phyloP scores from a whole-genome alignment of 2,797 vertebrate species.

The Phalanger gymnotis region DNA sequence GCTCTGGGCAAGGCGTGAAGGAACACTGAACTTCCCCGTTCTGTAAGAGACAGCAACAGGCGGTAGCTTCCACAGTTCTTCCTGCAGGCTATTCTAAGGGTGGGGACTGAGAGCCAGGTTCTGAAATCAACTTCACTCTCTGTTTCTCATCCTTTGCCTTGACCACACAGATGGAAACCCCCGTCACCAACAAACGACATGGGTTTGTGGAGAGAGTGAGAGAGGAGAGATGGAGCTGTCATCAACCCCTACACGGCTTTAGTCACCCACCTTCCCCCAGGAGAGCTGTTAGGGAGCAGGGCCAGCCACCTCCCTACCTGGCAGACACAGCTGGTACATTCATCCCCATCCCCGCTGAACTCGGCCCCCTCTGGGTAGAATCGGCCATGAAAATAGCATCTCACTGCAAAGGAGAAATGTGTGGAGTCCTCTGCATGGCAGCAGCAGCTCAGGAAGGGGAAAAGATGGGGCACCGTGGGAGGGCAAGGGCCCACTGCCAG shows the following conservation, averaged over 20 bases:
- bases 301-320: constrained; percentile 76
- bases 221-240: neutral
- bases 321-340: constrained; percentile 86
- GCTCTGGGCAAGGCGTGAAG: constrained; percentile 84
- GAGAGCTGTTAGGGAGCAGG: neutral
- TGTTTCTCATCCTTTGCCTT: neutral
- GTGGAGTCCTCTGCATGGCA: neutral
- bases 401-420: constrained; percentile 72
- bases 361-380: constrained; percentile 78
- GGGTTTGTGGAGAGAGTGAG: neutral
- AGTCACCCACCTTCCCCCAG: neutral
- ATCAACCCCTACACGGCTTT: neutral
- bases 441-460: neutral
- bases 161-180: neutral
- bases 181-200: neutral
- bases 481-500: neutral
- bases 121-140: neutral
- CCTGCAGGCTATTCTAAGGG: accelerated
- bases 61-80: accelerated
- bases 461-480: too few relatives aligned
- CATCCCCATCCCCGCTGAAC: constrained; percentile 82
- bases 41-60: constrained; percentile 69
- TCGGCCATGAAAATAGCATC: constrained; percentile 83
- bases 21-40: constrained; percentile 86
- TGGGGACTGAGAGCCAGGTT: neutral